Conservation (phyloP, 2,113 vertebrate genomes). For the Poeciliopsis retropinna region DNA sequence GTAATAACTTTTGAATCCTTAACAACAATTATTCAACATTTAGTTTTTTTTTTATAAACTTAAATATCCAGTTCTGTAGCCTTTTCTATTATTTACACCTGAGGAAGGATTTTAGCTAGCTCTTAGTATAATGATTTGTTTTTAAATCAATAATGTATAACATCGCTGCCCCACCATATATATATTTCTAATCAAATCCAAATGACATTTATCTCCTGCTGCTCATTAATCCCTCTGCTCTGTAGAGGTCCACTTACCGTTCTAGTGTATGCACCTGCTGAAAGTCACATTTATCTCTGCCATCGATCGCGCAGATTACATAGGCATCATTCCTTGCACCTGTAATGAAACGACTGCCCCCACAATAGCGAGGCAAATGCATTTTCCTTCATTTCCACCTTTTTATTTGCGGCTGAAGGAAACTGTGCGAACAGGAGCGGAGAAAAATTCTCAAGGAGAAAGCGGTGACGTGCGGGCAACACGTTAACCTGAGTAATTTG, state of each 20-base stretch:
- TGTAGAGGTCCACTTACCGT: conserved; percentile 25
- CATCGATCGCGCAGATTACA: conserved; percentile 57
- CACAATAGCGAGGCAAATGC: conserved; percentile 54
- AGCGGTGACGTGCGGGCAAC: conserved; percentile 21
- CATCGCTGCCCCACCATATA: conserved; percentile 10
- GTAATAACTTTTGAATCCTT: conserved; percentile 44
- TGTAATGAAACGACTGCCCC: conserved; percentile 59
- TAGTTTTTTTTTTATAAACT: too few relatives aligned
- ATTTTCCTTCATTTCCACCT: conserved; percentile 23
- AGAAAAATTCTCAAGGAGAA: conserved; percentile 14
- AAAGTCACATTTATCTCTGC: conserved; percentile 58
- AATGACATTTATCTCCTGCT: conserved; percentile 15
- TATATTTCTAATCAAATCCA: conserved; percentile 9
- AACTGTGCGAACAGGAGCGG: conserved; percentile 14
- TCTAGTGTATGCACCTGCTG: conserved; percentile 43
- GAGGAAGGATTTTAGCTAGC: conserved; percentile 8
- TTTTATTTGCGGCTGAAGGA: conserved; percentile 15
- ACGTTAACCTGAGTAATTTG: conserved; percentile 32
- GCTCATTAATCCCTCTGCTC: conserved; percentile 57
- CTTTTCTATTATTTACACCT: conserved; percentile 20
- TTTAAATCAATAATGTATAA: conserved; percentile 30
- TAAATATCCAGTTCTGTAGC: conserved; percentile 3
- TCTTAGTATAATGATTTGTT: conserved; percentile 28
- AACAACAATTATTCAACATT: conserved; percentile 25
- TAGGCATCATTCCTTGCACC: conserved; percentile 48